phyloP scores from a whole-genome alignment of 23 tunicate genomes.

The Halocynthia roretzi region DNA sequence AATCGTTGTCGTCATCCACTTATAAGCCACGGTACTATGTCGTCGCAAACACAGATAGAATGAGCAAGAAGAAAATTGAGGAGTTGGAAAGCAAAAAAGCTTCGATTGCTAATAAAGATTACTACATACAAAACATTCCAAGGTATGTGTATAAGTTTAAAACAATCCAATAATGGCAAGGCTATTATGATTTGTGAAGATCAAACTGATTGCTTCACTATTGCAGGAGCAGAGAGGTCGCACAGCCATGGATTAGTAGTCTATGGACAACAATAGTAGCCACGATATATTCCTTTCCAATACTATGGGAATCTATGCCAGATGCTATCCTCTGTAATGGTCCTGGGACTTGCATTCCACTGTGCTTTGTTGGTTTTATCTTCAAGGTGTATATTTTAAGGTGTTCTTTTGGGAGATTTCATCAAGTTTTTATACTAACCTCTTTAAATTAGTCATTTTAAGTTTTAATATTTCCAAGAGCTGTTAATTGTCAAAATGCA shows the following conservation, averaged over 20 bases:
- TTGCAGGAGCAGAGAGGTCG: conserved; percentile 84
- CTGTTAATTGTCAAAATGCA: neutral
- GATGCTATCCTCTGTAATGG: conserved; percentile 88
- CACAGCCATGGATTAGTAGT: conserved; percentile 80
- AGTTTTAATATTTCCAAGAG: neutral
- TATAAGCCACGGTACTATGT: conserved; percentile 48
- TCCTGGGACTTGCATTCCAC: conserved; percentile 96
- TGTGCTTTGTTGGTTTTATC: conserved; percentile 46
- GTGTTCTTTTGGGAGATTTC: no score
- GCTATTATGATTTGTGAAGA: neutral
- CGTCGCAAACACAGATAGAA: conserved; percentile 55
- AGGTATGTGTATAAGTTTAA: conserved; percentile 4
- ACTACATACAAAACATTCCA: conserved; percentile 20
- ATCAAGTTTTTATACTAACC: no score
- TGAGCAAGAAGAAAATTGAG: conserved; percentile 58
- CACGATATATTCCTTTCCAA: conserved; percentile 52
- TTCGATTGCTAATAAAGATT: conserved; percentile 3
- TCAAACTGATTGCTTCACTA: neutral
- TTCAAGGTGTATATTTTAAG: conserved; percentile 41
- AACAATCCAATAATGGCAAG: no score
- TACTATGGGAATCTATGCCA: conserved; percentile 65
- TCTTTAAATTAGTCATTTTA: neutral
- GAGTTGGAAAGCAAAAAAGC: conserved; percentile 37
- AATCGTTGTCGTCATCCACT: conserved; percentile 7
- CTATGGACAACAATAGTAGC: conserved; percentile 60